Evolutionary conservation across 2,113 vertebrate genomes (phyloP).

Genomic region (Urocolius indicus): DNA sequence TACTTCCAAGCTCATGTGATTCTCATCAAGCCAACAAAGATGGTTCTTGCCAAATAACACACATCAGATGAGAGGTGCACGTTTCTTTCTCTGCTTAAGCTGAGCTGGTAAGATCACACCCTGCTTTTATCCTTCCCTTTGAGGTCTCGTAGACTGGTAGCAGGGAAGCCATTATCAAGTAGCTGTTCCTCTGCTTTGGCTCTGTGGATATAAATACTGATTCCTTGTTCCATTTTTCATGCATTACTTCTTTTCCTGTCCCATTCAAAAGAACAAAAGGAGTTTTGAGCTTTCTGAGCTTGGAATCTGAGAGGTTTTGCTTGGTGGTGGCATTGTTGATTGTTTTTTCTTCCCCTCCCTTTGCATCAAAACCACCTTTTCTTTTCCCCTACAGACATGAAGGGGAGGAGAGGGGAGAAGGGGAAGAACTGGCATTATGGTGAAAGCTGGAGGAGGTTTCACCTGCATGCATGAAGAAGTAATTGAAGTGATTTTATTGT

Average conservation of each 20-base stretch:
- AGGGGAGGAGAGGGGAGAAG: not conserved
- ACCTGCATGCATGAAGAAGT: not conserved
- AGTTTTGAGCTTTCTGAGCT: constrained; percentile 3
- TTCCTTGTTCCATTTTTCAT: constrained; percentile 7
- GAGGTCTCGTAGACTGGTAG: not conserved
- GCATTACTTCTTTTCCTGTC: not conserved
- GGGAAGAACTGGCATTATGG: not conserved
- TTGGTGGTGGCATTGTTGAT: not conserved
- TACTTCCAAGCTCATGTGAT: not conserved
- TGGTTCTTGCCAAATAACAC: not conserved
- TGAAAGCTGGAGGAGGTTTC: not conserved
- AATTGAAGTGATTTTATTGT: not conserved
- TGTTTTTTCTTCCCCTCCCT: not conserved
- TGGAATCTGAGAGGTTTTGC: not conserved
- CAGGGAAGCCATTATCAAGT: not conserved
- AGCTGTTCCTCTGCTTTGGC: not conserved
- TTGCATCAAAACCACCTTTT: not conserved
- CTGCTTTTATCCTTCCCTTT: constrained; percentile 9
- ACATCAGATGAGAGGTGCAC: not conserved
- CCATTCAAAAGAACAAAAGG: constrained; percentile 34
- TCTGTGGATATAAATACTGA: constrained; percentile 28
- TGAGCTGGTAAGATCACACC: not conserved
- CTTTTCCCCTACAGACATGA: not conserved
- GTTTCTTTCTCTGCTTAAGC: not conserved
- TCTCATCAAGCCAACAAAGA: not conserved